Evolutionary conservation across 2,888 invertebrate species (phyloP).

Genomic region (Metellina segmentata): DNA sequence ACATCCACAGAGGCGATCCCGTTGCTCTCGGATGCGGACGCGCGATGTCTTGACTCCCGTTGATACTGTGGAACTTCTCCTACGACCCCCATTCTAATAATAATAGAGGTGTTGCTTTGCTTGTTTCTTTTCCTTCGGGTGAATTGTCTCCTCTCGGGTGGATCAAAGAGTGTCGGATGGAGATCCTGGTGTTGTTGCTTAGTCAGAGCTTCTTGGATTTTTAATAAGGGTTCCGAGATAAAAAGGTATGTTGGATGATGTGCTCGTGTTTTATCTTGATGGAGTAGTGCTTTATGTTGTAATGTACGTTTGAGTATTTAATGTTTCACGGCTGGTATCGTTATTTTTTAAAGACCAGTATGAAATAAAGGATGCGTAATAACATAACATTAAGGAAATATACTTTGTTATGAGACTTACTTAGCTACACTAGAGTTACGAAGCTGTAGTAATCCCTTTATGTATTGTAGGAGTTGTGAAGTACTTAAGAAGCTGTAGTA

Average conservation of each 20-base stretch:
- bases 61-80: neutral
- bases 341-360: no score
- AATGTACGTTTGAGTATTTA: no score
- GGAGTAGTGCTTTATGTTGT: no score
- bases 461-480: no score
- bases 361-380: no score
- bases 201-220: conserved; percentile 36
- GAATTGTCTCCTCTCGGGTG: neutral
- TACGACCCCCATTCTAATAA: neutral
- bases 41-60: neutral
- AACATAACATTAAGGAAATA: no score
- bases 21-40: conserved; percentile 19
- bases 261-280: neutral
- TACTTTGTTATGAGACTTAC: no score
- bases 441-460: no score
- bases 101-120: neutral
- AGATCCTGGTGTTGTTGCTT: neutral
- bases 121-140: neutral
- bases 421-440: no score
- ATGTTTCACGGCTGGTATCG: no score
- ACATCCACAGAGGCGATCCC: conserved; percentile 50
- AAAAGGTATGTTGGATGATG: conserved; percentile 12
- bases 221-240: conserved; percentile 9
- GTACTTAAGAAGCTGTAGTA: no score
- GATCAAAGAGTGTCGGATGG: neutral